Evolutionary conservation across 2,888 invertebrate genomes (phyloP).

Genomic region (Acrocyrtus sp.): DNA sequence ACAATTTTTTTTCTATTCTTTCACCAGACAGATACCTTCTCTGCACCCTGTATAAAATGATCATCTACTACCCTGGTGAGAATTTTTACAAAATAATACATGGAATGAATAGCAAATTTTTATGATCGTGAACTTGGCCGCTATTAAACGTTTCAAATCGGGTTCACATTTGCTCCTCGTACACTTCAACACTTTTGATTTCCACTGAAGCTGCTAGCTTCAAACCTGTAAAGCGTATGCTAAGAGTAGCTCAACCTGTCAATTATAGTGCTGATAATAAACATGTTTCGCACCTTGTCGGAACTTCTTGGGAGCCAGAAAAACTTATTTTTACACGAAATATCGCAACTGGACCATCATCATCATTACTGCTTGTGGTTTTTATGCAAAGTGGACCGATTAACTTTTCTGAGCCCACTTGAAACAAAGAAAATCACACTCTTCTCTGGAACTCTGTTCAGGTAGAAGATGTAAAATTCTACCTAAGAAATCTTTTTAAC

Average conservation of each 20-base stretch:
- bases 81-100: too few species aligned
- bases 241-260: conserved; percentile 40
- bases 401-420: conserved; percentile 16
- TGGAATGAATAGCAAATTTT: conserved; percentile 19
- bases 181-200: conserved; percentile 38
- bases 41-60: too few species aligned
- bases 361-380: neutral
- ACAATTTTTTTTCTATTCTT: too few species aligned
- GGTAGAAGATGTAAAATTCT: too few species aligned
- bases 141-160: conserved; percentile 5
- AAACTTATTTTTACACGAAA: conserved; percentile 26
- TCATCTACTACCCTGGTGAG: too few species aligned
- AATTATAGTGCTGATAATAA: conserved; percentile 39
- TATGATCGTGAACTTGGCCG: too few species aligned
- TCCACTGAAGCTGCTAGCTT: too few species aligned
- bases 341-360: conserved; percentile 20
- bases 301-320: conserved; percentile 22
- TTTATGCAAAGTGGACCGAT: conserved; percentile 32
- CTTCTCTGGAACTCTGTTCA: conserved; percentile 15
- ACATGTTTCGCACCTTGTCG: conserved; percentile 46
- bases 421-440: conserved; percentile 9
- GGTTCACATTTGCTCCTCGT: conserved; percentile 10
- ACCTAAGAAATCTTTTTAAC: too few species aligned
- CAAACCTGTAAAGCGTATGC: too few species aligned
- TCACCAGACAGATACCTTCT: too few species aligned